Percentiles rank a stretch among this genome's conserved stretches.
Conservation (phyloP, 2,888 invertebrate genomes). For the Caenorhabditis sp. region DNA sequence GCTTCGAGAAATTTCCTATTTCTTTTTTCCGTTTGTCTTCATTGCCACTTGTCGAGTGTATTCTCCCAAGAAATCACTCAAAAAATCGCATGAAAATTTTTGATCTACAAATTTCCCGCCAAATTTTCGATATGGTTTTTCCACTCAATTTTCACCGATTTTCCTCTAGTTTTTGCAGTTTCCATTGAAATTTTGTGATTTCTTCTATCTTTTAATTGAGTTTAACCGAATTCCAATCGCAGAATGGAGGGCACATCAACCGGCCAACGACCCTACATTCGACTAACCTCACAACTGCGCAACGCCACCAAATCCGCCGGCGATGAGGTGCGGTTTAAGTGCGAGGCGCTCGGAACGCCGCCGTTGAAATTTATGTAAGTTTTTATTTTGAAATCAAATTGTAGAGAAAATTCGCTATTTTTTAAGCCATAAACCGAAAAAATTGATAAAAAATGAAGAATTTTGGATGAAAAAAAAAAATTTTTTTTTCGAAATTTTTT, state of each 20-base stretch:
- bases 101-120: background rate
- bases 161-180: background rate
- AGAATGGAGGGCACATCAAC: slow-evolving; percentile 82
- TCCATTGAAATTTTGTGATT: background rate
- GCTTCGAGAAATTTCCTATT: no score
- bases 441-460: background rate
- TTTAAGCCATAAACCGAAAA: background rate
- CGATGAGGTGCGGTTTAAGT: slow-evolving; percentile 80
- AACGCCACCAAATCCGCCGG: slow-evolving; percentile 80
- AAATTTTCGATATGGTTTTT: background rate
- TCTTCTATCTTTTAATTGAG: background rate
- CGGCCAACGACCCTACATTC: slow-evolving; percentile 81
- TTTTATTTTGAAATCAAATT: slow-evolving; percentile 24
- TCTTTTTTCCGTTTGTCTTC: no score
- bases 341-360: slow-evolving; percentile 82
- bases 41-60: background rate
- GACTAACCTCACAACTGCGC: slow-evolving; percentile 77
- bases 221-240: slow-evolving; percentile 14
- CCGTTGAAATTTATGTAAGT: slow-evolving; percentile 81
- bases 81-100: background rate
- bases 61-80: background rate
- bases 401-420: background rate
- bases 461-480: background rate
- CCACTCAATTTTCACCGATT: background rate
- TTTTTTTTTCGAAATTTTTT: background rate